These are phyloP conservation scores for Phaethornis superciliosus DNA, from an alignment of 2,113 vertebrate genomes.

Conservation along the genomic window DNA sequence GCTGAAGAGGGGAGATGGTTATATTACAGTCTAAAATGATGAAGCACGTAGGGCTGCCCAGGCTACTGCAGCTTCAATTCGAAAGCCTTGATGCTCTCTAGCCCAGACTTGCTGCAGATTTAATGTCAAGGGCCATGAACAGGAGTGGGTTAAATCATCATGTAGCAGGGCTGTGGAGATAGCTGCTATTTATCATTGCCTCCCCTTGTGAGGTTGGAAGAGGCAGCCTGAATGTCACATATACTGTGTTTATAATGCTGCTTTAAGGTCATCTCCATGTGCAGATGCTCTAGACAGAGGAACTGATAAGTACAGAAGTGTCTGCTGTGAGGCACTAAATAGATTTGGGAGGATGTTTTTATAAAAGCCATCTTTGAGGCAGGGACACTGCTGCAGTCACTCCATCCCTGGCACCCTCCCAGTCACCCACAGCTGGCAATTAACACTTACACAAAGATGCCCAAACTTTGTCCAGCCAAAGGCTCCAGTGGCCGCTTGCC, in stretches of 20 bases:
- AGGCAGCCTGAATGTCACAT: slow-evolving; percentile 27
- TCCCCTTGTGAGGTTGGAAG: slow-evolving; percentile 19
- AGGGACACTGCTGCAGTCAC: background rate
- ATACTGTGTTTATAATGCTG: slow-evolving; percentile 23
- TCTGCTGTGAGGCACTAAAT: background rate
- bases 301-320: slow-evolving; percentile 9
- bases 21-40: background rate
- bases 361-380: slow-evolving; percentile 11
- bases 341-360: slow-evolving; percentile 9
- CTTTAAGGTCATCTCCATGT: slow-evolving; percentile 43
- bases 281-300: slow-evolving; percentile 22
- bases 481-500: background rate
- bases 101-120: background rate
- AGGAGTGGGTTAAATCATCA: slow-evolving; percentile 13
- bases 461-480: slow-evolving; percentile 41
- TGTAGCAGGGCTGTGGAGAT: slow-evolving; percentile 6
- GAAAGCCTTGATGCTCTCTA: background rate
- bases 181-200: slow-evolving; percentile 31
- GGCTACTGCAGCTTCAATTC: background rate
- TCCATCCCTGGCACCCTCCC: slow-evolving; percentile 38
- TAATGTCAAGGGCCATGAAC: slow-evolving; percentile 8
- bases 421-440: slow-evolving; percentile 66
- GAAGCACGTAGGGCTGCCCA: background rate
- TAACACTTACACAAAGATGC: slow-evolving; percentile 55
- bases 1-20: background rate